phyloP scores from a whole-genome alignment of 1,140 invertebrate species.

The Drosophila pallidifrons region DNA sequence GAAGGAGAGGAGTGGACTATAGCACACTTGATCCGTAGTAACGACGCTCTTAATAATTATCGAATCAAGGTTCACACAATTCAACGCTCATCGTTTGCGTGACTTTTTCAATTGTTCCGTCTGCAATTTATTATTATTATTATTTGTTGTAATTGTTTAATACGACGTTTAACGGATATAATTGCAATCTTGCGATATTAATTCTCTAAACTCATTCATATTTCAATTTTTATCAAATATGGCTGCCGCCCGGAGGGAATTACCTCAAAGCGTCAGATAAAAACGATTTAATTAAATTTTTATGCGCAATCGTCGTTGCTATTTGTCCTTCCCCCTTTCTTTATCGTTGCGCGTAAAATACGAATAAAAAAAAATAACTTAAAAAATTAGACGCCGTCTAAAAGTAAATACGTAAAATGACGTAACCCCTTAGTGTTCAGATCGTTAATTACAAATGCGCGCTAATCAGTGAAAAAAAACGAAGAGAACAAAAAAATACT shows the following conservation, averaged over 20 bases:
- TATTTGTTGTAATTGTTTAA: slow-evolving; percentile 14
- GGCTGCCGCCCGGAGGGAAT: background rate
- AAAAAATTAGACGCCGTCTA: background rate
- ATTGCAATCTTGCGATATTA: background rate
- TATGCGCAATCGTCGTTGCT: background rate
- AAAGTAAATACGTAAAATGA: slow-evolving; percentile 36
- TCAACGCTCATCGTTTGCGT: slow-evolving; percentile 23
- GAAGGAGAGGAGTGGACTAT: background rate
- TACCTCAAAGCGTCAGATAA: background rate
- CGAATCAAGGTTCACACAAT: slow-evolving; percentile 27
- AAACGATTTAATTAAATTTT: slow-evolving; percentile 16
- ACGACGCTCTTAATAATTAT: slow-evolving; percentile 20
- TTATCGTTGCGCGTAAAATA: too few relatives aligned
- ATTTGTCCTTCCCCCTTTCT: background rate
- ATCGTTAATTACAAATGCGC: slow-evolving; percentile 27
- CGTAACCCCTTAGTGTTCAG: slow-evolving; percentile 27
- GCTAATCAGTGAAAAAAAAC: slow-evolving; percentile 9
- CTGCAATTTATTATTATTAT: background rate
- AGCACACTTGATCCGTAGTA: slow-evolving; percentile 5
- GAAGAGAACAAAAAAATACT: slow-evolving; percentile 7
- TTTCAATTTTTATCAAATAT: background rate
- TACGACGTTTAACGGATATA: slow-evolving; percentile 10
- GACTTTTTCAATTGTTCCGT: slow-evolving; percentile 38
- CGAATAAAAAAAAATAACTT: too few relatives aligned
- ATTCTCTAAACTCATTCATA: background rate